Percentiles rank a stretch among this genome's conserved stretches.
Evolutionary conservation across 2,888 invertebrate genomes (phyloP).

Genomic region (Gortyna flavago): DNA sequence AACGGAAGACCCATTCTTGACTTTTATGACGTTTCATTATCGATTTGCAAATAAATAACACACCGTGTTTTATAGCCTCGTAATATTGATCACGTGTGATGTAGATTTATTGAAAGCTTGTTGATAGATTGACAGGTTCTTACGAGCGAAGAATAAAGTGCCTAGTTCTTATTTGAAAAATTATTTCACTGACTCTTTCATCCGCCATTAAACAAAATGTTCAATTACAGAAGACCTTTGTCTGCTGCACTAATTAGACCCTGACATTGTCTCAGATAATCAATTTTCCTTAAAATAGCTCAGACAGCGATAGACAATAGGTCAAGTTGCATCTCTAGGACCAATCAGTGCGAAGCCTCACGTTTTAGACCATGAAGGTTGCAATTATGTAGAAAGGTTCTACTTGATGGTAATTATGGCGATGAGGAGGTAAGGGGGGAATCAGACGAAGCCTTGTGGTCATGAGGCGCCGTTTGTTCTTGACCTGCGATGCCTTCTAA

Average conservation of each 20-base stretch:
- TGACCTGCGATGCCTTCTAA: slow-evolving; percentile 77
- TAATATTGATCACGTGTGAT: slow-evolving; percentile 41
- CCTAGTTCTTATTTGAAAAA: slow-evolving; percentile 18
- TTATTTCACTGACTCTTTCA: background rate
- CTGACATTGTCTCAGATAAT: slow-evolving; percentile 50
- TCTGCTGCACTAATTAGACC: slow-evolving; percentile 33
- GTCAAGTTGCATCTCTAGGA: slow-evolving; percentile 61
- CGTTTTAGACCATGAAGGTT: slow-evolving; percentile 70
- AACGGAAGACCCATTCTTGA: slow-evolving; percentile 76
- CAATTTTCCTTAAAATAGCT: slow-evolving; percentile 53
- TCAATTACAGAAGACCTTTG: slow-evolving; percentile 29
- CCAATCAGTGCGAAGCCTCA: slow-evolving; percentile 69
- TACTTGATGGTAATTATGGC: slow-evolving; percentile 69
- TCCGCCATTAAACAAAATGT: background rate
- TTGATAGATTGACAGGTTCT: slow-evolving; percentile 18
- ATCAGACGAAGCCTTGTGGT: slow-evolving; percentile 73
- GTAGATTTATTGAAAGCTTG: slow-evolving; percentile 53
- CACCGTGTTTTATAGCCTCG: slow-evolving; percentile 53
- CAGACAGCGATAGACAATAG: slow-evolving; percentile 45
- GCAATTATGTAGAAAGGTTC: slow-evolving; percentile 65
- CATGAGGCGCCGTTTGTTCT: slow-evolving; percentile 76
- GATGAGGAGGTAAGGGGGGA: slow-evolving; percentile 73
- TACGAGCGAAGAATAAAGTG: slow-evolving; percentile 17
- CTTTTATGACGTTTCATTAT: slow-evolving; percentile 55
- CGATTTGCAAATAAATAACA: slow-evolving; percentile 48